Conservation (phyloP, 2,888 invertebrate species). For the Notocelia uddmanniana region DNA sequence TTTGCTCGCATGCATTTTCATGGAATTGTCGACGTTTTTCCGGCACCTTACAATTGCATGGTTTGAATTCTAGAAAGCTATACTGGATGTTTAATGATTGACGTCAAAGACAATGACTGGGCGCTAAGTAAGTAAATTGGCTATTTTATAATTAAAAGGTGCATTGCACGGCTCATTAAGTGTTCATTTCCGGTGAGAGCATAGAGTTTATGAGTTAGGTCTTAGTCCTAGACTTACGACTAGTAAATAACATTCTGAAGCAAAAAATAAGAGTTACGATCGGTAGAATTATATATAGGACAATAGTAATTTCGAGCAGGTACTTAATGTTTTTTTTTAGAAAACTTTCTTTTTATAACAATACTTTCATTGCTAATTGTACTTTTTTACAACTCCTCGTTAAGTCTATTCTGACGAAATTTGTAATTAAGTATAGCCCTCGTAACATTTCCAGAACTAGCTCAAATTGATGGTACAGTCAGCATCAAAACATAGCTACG, state of each 20-base stretch:
- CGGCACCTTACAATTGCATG: constrained; percentile 84
- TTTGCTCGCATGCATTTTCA: constrained; percentile 81
- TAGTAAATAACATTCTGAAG: neutral
- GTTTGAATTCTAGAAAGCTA: constrained; percentile 83
- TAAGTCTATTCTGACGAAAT: too few relatives aligned
- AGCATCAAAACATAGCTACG: too few relatives aligned
- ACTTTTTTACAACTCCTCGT: too few relatives aligned
- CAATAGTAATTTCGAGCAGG: neutral
- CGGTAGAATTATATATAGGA: neutral
- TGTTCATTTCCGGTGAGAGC: neutral
- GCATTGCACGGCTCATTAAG: constrained; percentile 14
- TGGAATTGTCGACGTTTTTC: constrained; percentile 83
- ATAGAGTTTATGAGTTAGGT: neutral
- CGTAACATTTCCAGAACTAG: too few relatives aligned
- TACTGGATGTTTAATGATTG: constrained; percentile 65
- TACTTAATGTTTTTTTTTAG: too few relatives aligned
- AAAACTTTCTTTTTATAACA: too few relatives aligned
- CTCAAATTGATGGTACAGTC: too few relatives aligned
- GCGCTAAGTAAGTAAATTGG: constrained; percentile 21
- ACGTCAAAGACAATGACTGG: constrained; percentile 46
- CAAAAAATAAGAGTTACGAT: neutral
- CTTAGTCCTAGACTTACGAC: neutral
- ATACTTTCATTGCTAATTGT: too few relatives aligned
- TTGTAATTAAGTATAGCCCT: too few relatives aligned
- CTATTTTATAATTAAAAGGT: constrained; percentile 28